These are phyloP conservation scores for Leucania comma DNA, from an alignment of 2,888 invertebrate genomes.

Conservation along the genomic window DNA sequence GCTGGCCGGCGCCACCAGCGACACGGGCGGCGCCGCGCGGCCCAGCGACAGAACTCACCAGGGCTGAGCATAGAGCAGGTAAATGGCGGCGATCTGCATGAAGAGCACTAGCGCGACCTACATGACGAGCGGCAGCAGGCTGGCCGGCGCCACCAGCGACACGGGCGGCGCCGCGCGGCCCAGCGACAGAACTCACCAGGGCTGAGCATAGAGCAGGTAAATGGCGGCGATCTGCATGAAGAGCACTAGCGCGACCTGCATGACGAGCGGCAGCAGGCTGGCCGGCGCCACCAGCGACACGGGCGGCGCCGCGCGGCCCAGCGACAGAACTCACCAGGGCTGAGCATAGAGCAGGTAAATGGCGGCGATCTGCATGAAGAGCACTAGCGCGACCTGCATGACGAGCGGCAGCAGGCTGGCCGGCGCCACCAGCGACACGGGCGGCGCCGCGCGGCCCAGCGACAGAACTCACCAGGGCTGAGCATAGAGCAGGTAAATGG, in stretches of 20 bases:
- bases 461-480: constrained; percentile 94
- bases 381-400: constrained; percentile 92
- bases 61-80: constrained; percentile 88
- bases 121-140: constrained; percentile 93
- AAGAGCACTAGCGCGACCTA: constrained; percentile 91
- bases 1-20: constrained; percentile 92
- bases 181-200: constrained; percentile 94
- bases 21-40: constrained; percentile 92
- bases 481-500: constrained; percentile 82
- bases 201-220: constrained; percentile 88
- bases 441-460: constrained; percentile 93
- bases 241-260: constrained; percentile 92
- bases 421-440: constrained; percentile 92
- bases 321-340: constrained; percentile 93
- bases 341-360: constrained; percentile 88
- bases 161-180: constrained; percentile 93
- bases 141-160: constrained; percentile 92
- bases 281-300: constrained; percentile 92
- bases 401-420: constrained; percentile 93
- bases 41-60: constrained; percentile 95
- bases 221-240: constrained; percentile 89
- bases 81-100: constrained; percentile 89
- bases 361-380: constrained; percentile 90
- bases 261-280: constrained; percentile 93
- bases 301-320: constrained; percentile 93